Evolutionary conservation across 1,140 invertebrate genomes (phyloP), one percentile per base, ranked within the genome.

Genomic region (Adoxophyes honmai): DNA sequence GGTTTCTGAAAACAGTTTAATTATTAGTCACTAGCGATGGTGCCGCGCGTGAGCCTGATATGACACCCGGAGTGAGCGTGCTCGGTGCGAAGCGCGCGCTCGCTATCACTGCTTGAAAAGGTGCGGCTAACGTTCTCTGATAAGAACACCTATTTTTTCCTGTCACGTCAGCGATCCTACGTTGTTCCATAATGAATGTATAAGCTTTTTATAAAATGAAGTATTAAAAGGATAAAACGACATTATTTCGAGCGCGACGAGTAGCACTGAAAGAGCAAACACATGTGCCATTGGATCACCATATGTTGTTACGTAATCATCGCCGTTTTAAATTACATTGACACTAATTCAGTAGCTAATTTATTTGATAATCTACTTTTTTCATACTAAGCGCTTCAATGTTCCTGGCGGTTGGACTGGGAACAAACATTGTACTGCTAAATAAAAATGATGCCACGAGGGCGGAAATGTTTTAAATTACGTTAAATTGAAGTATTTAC

Each of bases 21-120:
- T 60, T 57, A 66, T 21, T 56, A 33, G 14, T 52, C 59, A 60
- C 57, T 34, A 60, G 59, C 42, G 53, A 63, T 61, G 59, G 15
- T 54, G 58, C n/a, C 57, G 68, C 62, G 57, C 66, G 59, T 70
- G 71, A 72, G 69, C 59, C 61, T 63, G 60, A 67, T 75, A 70
- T 76, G 77, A 80, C 75, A 73, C 73, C 70, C 62, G 69, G 42
- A 68, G 73, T 63, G 75, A 60, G 72, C 77, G 67, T 60, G 68
- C 69, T 59, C 65, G 72, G 70, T 72, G 65, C 62, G 70, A 64
- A 71, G 71, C 67, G 64, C 62, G 70, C 68, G 51, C 59, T 60
- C 75, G 82, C 81, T 88, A 88, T 88, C 81, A 85, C 71, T 67
- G 68, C 74, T 77, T 55, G 66, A 77, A 85, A 84, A 86, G 83